Evolutionary conservation across 92 coral and sea anemone genomes (phyloP).

Genomic region (Zoanthus sansibaricus): DNA sequence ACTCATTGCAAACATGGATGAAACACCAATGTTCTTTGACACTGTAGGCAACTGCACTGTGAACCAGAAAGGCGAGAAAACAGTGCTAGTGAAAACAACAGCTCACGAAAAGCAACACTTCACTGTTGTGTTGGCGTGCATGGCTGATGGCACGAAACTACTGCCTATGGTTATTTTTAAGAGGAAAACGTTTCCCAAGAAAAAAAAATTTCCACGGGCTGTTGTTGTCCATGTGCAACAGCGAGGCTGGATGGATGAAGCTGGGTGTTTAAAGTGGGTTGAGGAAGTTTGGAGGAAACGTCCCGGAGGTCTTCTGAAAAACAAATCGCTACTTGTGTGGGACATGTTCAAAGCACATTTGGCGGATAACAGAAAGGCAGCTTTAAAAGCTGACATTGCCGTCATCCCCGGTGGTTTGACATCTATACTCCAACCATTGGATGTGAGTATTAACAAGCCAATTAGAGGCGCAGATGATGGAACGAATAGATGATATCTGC

Average conservation of each 20-base stretch:
- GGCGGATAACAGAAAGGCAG: neutral
- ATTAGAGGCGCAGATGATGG: slow-evolving; percentile 28
- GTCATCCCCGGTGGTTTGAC: slow-evolving; percentile 47
- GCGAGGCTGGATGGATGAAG: neutral
- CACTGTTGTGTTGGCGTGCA: slow-evolving; percentile 10
- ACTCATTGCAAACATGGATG: slow-evolving; percentile 15
- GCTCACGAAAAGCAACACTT: slow-evolving; percentile 20
- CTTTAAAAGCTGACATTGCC: slow-evolving; percentile 33
- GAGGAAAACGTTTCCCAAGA: slow-evolving; percentile 20
- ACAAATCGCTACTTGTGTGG: neutral
- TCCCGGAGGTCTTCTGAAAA: slow-evolving; percentile 17
- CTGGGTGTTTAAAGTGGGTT: slow-evolving; percentile 15
- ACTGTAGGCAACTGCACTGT: neutral
- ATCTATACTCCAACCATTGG: slow-evolving; percentile 33
- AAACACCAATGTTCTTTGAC: slow-evolving; percentile 12
- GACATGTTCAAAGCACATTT: slow-evolving; percentile 27
- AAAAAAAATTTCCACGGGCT: slow-evolving; percentile 11
- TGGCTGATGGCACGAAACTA: slow-evolving; percentile 11
- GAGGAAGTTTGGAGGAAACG: neutral
- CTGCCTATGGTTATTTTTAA: slow-evolving; percentile 7
- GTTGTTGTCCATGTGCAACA: neutral
- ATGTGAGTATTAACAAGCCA: slow-evolving; percentile 37
- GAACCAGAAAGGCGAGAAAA: neutral
- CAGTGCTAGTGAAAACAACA: neutral
- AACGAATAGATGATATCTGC: slow-evolving; percentile 12